Conservation (phyloP, 2,888 invertebrate species). For the Cremastobaeus sp. region DNA sequence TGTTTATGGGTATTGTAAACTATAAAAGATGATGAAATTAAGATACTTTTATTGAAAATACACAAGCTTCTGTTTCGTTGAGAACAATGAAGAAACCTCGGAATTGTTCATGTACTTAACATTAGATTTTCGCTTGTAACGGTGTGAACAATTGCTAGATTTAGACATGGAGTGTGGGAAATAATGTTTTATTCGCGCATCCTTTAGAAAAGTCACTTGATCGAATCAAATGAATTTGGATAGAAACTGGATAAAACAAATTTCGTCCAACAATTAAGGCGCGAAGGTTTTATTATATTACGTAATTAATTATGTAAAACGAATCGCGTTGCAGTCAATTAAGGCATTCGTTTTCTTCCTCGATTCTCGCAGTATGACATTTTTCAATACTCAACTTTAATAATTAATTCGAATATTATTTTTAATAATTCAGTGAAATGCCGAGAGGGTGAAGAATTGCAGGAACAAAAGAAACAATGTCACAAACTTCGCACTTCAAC, state of each 20-base stretch:
- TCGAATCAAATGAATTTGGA: constrained; percentile 15
- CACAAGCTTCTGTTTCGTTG: constrained; percentile 18
- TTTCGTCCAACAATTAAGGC: too few relatives aligned
- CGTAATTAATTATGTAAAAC: background rate
- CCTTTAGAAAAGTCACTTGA: constrained; percentile 30
- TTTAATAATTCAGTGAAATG: too few relatives aligned
- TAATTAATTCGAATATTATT: too few relatives aligned
- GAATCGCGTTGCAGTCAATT: too few relatives aligned
- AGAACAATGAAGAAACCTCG: constrained; percentile 40
- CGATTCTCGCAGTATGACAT: too few relatives aligned
- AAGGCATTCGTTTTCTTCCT: too few relatives aligned
- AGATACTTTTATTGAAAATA: constrained; percentile 33
- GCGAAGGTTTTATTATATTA: too few relatives aligned
- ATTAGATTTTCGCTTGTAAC: constrained; percentile 45
- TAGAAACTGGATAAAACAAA: constrained; percentile 12
- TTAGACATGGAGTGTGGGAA: constrained; percentile 51
- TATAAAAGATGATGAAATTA: constrained; percentile 30
- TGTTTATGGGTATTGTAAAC: background rate
- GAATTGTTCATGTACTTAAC: constrained; percentile 48
- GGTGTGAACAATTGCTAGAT: constrained; percentile 39
- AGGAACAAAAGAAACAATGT: too few relatives aligned
- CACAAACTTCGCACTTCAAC: too few relatives aligned
- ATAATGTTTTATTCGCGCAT: constrained; percentile 39
- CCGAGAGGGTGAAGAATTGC: too few relatives aligned
- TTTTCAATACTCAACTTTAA: too few relatives aligned